Percentiles rank a stretch among this genome's conserved stretches.
Conservation (phyloP, 1,140 invertebrate species). For the Pentalonia nigronervosa region DNA sequence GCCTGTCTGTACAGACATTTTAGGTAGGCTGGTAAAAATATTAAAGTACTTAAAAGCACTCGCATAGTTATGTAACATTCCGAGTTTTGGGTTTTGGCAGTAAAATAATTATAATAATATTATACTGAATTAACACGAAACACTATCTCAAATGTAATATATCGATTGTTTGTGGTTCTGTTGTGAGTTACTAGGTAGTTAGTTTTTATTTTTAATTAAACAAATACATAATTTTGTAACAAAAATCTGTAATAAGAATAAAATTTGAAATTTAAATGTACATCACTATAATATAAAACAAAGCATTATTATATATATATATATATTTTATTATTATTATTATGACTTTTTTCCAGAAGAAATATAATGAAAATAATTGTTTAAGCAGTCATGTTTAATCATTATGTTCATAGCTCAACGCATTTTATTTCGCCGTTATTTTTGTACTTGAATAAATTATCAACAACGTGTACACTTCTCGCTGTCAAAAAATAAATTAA, state of each 20-base stretch:
- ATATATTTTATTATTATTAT: no score
- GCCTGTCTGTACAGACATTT: background rate
- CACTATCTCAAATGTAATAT: background rate
- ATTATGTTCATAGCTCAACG: background rate
- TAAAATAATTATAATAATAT: no score
- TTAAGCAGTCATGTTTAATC: background rate
- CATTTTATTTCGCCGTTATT: background rate
- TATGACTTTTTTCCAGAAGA: background rate
- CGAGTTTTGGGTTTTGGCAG: no score
- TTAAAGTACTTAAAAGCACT: background rate
- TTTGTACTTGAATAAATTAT: background rate
- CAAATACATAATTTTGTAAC: background rate
- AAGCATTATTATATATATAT: no score
- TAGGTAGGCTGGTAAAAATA: background rate
- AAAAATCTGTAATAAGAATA: background rate
- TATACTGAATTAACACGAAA: background rate
- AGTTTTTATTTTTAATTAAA: background rate
- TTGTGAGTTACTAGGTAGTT: no score
- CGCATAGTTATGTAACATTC: background rate
- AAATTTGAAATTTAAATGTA: background rate
- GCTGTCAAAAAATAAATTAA: slow-evolving; percentile 13
- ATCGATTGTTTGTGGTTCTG: background rate
- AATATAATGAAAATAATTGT: background rate
- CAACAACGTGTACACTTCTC: background rate
- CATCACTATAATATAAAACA: background rate